Evolutionary conservation across 1,140 invertebrate species (phyloP).

Genomic region (Drosophila pandora): DNA sequence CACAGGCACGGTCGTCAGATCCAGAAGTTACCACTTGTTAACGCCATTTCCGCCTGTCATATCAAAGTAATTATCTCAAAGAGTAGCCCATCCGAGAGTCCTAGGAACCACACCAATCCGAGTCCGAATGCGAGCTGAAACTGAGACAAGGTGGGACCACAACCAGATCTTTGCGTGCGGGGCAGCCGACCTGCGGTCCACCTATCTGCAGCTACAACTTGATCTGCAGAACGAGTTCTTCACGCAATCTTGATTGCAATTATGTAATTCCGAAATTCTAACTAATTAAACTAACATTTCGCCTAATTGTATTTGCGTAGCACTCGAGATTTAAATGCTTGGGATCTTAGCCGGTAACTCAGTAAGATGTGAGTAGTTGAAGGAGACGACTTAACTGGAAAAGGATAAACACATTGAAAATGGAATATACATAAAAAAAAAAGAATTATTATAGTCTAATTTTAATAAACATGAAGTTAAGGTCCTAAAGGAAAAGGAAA

Average conservation of each 20-base stretch:
- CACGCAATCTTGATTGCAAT: conserved; percentile 78
- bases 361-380: too few relatives aligned
- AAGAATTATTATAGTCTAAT: too few relatives aligned
- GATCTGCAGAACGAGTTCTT: conserved; percentile 70
- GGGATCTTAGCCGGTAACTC: neutral
- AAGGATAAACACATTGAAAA: too few relatives aligned
- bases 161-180: conserved; percentile 50
- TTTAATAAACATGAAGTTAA: too few relatives aligned
- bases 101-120: conserved; percentile 23
- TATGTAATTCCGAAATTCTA: conserved; percentile 77
- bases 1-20: conserved; percentile 13
- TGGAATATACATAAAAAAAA: too few relatives aligned
- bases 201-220: conserved; percentile 48
- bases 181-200: conserved; percentile 15
- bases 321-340: neutral
- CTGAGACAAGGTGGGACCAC: conserved; percentile 32
- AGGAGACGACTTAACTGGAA: too few relatives aligned
- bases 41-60: conserved; percentile 79
- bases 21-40: conserved; percentile 69
- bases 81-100: conserved; percentile 46
- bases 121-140: conserved; percentile 8
- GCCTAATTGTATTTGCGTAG: conserved; percentile 70
- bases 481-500: too few relatives aligned
- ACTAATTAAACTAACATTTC: conserved; percentile 79
- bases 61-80: conserved; percentile 81